A percentile compares a stretch with the other conserved stretches of the same genome.
These are phyloP conservation scores for Dendrolimus pini DNA, from an alignment of 2,888 invertebrate genomes.

Conservation along the genomic window DNA sequence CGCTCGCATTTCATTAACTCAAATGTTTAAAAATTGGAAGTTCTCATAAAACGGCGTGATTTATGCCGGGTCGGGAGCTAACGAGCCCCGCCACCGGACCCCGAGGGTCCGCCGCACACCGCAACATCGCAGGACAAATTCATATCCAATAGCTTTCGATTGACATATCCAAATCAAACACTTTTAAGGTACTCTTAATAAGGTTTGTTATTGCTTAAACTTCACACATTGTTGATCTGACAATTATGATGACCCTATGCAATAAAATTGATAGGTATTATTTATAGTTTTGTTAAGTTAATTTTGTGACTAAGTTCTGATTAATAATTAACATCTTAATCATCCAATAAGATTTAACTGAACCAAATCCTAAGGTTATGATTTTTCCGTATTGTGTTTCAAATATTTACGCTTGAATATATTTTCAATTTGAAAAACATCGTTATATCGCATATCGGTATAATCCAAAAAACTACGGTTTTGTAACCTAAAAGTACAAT, in stretches of 20 bases:
- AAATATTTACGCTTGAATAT: too few species aligned
- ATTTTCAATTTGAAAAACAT: too few species aligned
- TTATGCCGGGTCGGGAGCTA: conserved; percentile 71
- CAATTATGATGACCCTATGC: conserved; percentile 22
- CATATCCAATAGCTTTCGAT: conserved; percentile 5
- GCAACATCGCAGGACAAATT: background rate
- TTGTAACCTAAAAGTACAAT: too few species aligned
- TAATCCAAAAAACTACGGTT: too few species aligned
- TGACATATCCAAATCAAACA: conserved; percentile 9
- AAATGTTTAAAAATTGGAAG: conserved; percentile 65
- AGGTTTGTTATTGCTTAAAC: conserved; percentile 1
- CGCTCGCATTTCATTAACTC: conserved; percentile 73
- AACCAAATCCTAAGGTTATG: too few species aligned
- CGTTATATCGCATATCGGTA: too few species aligned
- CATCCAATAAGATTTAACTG: too few species aligned
- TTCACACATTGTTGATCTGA: conserved; percentile 25
- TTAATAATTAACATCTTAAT: too few species aligned
- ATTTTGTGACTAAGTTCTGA: conserved; percentile 4
- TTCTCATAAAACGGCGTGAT: conserved; percentile 72
- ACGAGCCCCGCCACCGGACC: conserved; percentile 60
- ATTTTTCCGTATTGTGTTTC: too few species aligned
- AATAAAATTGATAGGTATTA: conserved; percentile 14
- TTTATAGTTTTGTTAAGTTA: conserved; percentile 11
- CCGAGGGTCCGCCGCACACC: conserved; percentile 19
- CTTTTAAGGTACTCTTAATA: conserved; percentile 1